A percentile compares a stretch with the other conserved stretches of the same genome.
These are phyloP conservation scores for Chiroxiphia lanceolata DNA, from an alignment of 2,797 vertebrate genomes.

Conservation along the genomic window DNA sequence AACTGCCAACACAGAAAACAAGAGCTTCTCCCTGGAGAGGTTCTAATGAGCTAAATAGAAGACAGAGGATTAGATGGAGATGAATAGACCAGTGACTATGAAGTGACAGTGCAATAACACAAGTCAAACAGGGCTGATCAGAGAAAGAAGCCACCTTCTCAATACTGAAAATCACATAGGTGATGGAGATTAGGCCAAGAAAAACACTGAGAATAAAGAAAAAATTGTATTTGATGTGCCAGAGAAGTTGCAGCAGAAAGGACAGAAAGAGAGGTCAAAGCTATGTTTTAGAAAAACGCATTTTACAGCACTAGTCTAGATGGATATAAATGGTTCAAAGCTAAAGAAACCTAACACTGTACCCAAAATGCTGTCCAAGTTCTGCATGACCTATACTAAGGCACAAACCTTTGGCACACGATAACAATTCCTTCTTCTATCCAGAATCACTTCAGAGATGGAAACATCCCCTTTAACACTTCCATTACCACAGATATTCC, in stretches of 20 bases:
- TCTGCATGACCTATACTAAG: neutral
- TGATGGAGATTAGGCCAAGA: neutral
- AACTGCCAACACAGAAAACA: neutral
- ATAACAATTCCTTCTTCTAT: conserved; percentile 17
- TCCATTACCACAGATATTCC: conserved; percentile 17
- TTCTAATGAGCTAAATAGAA: neutral
- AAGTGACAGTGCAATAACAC: neutral
- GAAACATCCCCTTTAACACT: neutral
- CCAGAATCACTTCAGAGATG: neutral
- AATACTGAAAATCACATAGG: neutral
- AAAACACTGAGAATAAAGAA: neutral
- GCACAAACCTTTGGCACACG: neutral
- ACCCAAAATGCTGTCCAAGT: neutral
- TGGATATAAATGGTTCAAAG: neutral
- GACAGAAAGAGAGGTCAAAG: neutral
- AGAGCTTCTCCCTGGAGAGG: neutral
- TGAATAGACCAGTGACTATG: neutral
- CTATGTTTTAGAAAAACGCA: neutral
- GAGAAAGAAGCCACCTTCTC: neutral
- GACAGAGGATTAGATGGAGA: neutral
- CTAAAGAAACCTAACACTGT: neutral
- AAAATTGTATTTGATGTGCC: neutral
- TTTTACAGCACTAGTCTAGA: neutral
- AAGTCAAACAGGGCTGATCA: neutral
- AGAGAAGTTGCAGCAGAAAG: neutral